Evolutionary conservation across 2,888 invertebrate species (phyloP).

Genomic region (Rutpela maculata): DNA sequence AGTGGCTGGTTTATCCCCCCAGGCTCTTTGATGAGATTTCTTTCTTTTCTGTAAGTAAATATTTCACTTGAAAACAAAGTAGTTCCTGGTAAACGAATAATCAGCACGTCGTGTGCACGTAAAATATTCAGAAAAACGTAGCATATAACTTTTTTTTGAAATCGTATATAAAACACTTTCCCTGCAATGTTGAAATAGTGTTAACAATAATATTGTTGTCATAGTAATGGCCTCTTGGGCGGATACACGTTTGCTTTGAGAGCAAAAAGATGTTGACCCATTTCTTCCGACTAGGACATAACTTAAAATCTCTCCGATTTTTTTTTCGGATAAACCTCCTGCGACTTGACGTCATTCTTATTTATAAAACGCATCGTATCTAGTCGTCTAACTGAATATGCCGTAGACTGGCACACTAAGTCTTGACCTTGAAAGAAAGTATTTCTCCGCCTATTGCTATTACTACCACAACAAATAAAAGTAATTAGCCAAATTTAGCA

Average conservation of each 20-base stretch:
- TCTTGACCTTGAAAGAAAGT: constrained; percentile 40
- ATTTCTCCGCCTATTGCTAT: constrained; percentile 19
- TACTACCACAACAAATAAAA: constrained; percentile 12
- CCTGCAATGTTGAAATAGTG: constrained; percentile 1
- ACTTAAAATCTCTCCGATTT: not conserved
- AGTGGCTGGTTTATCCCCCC: too few relatives aligned
- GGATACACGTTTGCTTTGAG: constrained; percentile 8
- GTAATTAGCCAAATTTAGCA: constrained; percentile 21
- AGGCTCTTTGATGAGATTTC: too few relatives aligned
- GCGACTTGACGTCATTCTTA: constrained; percentile 26
- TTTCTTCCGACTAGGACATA: not conserved
- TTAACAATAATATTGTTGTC: not conserved
- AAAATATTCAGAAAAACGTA: not conserved
- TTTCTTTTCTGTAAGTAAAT: not conserved
- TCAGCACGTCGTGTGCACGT: not conserved
- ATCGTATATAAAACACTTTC: constrained; percentile 22
- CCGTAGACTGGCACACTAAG: constrained; percentile 13
- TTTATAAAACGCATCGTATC: constrained; percentile 16
- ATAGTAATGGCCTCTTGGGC: not conserved
- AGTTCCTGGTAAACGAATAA: not conserved
- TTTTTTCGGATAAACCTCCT: constrained; percentile 2
- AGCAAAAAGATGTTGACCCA: constrained; percentile 16
- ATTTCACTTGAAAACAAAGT: not conserved
- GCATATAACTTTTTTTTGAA: constrained; percentile 1
- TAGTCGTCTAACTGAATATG: not conserved